Percentiles rank a stretch among this genome's conserved stretches.
Conservation (phyloP, 2,113 vertebrate species). For the Rhabdomys dilectus region DNA sequence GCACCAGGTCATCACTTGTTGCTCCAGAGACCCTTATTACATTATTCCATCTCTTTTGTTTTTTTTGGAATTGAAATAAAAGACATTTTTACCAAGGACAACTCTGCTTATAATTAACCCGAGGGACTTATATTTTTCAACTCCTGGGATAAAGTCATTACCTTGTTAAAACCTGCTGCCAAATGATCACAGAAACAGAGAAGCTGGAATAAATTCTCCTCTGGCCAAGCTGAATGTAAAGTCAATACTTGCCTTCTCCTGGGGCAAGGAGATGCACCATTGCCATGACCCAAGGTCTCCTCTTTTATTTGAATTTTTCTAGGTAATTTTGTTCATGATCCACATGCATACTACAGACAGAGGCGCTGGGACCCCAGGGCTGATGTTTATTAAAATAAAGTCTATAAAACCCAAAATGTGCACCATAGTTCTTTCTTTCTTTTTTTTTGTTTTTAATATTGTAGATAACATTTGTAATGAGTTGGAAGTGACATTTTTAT, state of each 20-base stretch:
- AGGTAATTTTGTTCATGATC: constrained; percentile 54
- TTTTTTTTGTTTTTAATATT: neutral
- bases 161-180: constrained; percentile 76
- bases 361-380: neutral
- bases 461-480: neutral
- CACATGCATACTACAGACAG: neutral
- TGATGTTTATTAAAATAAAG: constrained; percentile 49
- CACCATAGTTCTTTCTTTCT: neutral
- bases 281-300: constrained; percentile 77
- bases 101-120: constrained; percentile 82
- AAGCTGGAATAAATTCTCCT: constrained; percentile 83
- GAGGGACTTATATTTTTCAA: constrained; percentile 82
- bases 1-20: constrained; percentile 67
- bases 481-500: constrained; percentile 16
- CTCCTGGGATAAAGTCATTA: constrained; percentile 79
- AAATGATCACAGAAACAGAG: constrained; percentile 83
- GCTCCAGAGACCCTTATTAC: constrained; percentile 77
- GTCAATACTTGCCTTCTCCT: constrained; percentile 75
- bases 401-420: constrained; percentile 12
- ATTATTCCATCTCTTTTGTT: constrained; percentile 65
- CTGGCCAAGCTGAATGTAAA: constrained; percentile 79
- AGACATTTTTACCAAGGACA: constrained; percentile 79
- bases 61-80: constrained; percentile 76
- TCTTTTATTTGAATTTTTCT: constrained; percentile 76
- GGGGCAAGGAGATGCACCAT: constrained; percentile 77